Conservation (phyloP, 2,888 invertebrate species). For the Drosophila mercatorum region DNA sequence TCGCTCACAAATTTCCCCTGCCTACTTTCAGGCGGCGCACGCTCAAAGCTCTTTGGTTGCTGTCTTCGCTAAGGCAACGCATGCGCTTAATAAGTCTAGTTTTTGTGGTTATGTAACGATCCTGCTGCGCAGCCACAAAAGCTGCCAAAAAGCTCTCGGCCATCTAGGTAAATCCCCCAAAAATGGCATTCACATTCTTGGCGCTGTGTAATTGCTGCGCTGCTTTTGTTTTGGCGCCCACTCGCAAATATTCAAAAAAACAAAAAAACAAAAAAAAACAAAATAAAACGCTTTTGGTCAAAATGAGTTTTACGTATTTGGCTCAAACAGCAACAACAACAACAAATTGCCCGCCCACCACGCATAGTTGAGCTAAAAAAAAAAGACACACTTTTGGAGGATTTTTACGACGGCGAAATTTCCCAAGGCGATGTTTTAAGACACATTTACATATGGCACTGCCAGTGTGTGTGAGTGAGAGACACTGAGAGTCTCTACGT, state of each 20-base stretch:
- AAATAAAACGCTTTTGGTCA: constrained; percentile 65
- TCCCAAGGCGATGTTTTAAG: constrained; percentile 56
- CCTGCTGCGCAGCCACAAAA: background rate
- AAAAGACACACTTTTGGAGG: constrained; percentile 50
- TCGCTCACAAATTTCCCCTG: background rate
- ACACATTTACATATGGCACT: constrained; percentile 56
- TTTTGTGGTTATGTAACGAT: constrained; percentile 8
- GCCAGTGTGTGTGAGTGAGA: constrained; percentile 1
- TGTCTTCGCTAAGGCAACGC: constrained; percentile 21
- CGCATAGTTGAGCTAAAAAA: constrained; percentile 5
- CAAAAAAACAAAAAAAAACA: constrained; percentile 17
- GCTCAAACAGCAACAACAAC: constrained; percentile 30
- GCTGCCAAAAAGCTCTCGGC: constrained; percentile 1
- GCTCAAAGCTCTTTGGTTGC: constrained; percentile 20
- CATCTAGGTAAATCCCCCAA: constrained; percentile 8
- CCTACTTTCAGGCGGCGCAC: constrained; percentile 35
- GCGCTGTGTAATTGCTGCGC: constrained; percentile 29
- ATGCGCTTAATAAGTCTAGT: constrained; percentile 2
- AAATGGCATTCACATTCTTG: constrained; percentile 14
- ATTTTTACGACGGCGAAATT: constrained; percentile 57
- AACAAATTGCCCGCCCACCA: constrained; percentile 47
- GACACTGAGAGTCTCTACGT: too few species aligned
- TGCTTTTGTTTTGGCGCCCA: constrained; percentile 41
- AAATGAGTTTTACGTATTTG: constrained; percentile 74
- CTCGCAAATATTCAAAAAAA: constrained; percentile 45